Percentiles rank a stretch among this genome's conserved stretches.
phyloP scores from a whole-genome alignment of 2,797 vertebrate species.

The Falco rusticolus region DNA sequence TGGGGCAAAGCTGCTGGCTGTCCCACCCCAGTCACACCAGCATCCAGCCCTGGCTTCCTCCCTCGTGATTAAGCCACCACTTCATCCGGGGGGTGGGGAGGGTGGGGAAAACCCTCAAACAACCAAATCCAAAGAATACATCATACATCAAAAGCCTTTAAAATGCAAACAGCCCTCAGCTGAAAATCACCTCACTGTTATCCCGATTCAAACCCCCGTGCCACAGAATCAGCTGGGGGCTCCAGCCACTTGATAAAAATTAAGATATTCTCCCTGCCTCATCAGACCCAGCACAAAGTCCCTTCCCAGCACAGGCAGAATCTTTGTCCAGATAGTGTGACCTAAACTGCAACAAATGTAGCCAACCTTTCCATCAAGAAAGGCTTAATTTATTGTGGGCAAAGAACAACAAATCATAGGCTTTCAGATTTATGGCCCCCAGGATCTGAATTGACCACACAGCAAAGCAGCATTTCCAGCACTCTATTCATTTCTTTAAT shows the following conservation, averaged over 20 bases:
- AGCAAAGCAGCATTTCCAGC: slow-evolving; percentile 75
- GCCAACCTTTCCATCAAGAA: slow-evolving; percentile 71
- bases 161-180: not conserved
- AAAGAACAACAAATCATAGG: slow-evolving; percentile 74
- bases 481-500: slow-evolving; percentile 85
- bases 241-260: not conserved
- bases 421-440: slow-evolving; percentile 84
- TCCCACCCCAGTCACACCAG: not conserved
- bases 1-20: not conserved
- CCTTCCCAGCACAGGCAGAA: not conserved
- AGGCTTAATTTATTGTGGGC: slow-evolving; percentile 75
- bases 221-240: not conserved
- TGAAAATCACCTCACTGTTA: not conserved
- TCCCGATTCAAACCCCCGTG: not conserved
- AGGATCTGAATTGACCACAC: slow-evolving; percentile 79
- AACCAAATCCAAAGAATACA: not conserved
- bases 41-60: not conserved
- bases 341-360: slow-evolving; percentile 41
- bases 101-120: too few species aligned
- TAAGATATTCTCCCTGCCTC: not conserved
- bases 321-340: slow-evolving; percentile 48
- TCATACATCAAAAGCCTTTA: not conserved
- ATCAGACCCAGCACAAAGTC: not conserved
- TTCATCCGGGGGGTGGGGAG: not conserved
- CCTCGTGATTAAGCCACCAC: not conserved